phyloP scores from a whole-genome alignment of 2,888 invertebrate genomes.

The Mechanitis mazaeus region DNA sequence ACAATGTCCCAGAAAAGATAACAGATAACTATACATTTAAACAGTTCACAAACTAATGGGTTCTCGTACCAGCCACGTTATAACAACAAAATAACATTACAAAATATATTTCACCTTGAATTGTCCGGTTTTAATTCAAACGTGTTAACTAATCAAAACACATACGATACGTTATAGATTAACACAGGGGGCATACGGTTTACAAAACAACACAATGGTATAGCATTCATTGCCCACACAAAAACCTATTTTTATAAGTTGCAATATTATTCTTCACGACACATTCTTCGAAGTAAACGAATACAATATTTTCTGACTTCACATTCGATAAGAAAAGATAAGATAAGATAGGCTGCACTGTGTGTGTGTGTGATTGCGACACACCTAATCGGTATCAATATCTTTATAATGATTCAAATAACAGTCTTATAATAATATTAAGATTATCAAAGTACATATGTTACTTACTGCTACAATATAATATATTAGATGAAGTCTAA shows the following conservation, averaged over 20 bases:
- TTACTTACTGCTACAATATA: too few relatives aligned
- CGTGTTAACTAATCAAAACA: constrained; percentile 15
- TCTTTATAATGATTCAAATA: not conserved
- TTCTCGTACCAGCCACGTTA: constrained; percentile 4
- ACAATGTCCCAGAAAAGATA: too few relatives aligned
- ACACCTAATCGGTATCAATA: constrained; percentile 37
- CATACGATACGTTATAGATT: constrained; percentile 5
- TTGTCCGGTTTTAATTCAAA: constrained; percentile 10
- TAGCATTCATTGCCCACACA: constrained; percentile 10
- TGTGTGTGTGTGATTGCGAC: constrained; percentile 40
- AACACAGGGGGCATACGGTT: not conserved
- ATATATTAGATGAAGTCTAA: not conserved
- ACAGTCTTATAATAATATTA: not conserved
- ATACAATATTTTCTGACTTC: constrained; percentile 45
- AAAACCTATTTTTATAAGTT: constrained; percentile 13
- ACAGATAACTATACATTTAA: not conserved
- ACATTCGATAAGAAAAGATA: constrained; percentile 62
- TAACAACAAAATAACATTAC: constrained; percentile 21
- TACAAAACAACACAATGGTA: not conserved
- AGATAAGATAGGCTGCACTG: constrained; percentile 23
- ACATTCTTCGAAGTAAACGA: not conserved
- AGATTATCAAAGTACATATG: too few relatives aligned
- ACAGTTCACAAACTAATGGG: not conserved
- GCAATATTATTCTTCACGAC: constrained; percentile 10
- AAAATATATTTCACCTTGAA: constrained; percentile 25